Conservation (phyloP, 2,113 vertebrate species). For the Pitta sordida region DNA sequence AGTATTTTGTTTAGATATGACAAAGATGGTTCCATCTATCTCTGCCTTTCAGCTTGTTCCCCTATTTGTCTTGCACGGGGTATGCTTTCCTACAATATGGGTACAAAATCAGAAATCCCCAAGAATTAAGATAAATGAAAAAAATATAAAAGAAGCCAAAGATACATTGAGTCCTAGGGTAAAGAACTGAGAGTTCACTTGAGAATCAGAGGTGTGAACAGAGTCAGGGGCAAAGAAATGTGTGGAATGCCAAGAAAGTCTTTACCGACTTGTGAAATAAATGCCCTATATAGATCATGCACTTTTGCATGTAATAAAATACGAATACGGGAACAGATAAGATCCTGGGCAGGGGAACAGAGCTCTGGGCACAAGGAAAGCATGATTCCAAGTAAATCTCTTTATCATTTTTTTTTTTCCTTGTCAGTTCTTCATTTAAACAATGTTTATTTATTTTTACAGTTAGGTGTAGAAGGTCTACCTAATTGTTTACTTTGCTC, state of each 20-base stretch:
- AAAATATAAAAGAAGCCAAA: background rate
- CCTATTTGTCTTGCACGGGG: slow-evolving; percentile 1
- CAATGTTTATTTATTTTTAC: background rate
- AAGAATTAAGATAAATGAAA: background rate
- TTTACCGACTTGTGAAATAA: background rate
- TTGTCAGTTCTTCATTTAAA: background rate
- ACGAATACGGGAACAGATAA: background rate
- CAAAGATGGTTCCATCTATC: slow-evolving; percentile 36
- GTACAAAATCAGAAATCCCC: background rate
- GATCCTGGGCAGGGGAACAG: background rate
- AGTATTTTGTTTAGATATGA: slow-evolving; percentile 17
- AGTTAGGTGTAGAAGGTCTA: background rate
- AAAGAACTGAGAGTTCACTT: background rate
- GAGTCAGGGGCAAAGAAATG: background rate
- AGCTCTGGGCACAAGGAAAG: background rate
- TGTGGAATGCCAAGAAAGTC: background rate
- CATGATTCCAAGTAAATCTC: background rate
- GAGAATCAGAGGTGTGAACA: background rate
- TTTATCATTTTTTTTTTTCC: background rate
- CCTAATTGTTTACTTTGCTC: background rate
- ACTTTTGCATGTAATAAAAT: background rate
- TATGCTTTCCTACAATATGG: background rate
- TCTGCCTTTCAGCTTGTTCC: slow-evolving; percentile 43
- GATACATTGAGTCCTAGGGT: background rate
- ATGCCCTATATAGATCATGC: background rate